phyloP scores from a whole-genome alignment of 2,797 vertebrate species.

The Propithecus deckenii region DNA sequence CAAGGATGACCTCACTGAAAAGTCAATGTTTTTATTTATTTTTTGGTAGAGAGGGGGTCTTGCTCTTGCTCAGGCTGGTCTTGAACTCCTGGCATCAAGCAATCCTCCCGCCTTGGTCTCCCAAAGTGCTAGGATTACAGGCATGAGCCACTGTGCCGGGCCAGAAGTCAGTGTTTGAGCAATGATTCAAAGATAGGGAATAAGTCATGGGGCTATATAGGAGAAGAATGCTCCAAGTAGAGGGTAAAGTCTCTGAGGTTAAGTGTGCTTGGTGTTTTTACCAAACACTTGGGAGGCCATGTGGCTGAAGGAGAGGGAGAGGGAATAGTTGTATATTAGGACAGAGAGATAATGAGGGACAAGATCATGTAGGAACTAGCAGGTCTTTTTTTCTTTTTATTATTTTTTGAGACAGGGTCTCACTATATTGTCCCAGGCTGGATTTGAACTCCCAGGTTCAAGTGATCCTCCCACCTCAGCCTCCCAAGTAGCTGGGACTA shows the following conservation, averaged over 20 bases:
- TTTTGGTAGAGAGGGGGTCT: neutral
- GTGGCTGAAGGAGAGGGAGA: neutral
- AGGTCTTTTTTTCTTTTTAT: neutral
- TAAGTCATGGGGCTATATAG: neutral
- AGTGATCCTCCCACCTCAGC: neutral
- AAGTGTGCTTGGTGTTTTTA: conserved; percentile 8
- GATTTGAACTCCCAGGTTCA: neutral
- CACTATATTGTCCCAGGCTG: neutral
- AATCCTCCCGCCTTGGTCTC: neutral
- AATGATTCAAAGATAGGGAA: conserved; percentile 6
- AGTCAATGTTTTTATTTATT: no score
- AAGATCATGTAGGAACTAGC: neutral
- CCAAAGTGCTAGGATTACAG: neutral
- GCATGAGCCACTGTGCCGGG: neutral
- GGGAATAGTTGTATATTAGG: neutral
- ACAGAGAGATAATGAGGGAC: neutral
- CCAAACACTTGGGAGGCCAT: neutral
- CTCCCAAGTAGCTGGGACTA: neutral
- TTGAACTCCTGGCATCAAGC: neutral
- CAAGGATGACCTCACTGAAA: neutral
- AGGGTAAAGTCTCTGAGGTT: neutral
- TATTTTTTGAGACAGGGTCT: neutral
- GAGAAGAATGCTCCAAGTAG: neutral
- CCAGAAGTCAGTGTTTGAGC: neutral
- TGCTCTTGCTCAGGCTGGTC: neutral